A percentile compares a stretch with the other conserved stretches of the same genome.
Evolutionary conservation across 2,797 vertebrate genomes (phyloP).

Genomic region (Setipinna tenuifilis): DNA sequence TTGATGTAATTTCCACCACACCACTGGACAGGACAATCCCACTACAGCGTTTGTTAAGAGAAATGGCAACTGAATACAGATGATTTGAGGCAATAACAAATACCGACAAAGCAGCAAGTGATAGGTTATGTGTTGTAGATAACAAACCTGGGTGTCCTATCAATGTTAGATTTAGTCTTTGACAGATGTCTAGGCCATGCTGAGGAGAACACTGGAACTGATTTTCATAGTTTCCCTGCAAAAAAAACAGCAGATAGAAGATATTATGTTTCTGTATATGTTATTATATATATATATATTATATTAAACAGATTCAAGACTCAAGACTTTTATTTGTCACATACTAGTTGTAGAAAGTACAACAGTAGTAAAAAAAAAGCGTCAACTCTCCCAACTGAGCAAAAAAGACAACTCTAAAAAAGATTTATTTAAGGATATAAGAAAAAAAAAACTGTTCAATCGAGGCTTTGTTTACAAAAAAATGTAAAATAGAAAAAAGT

Average conservation of each 20-base stretch:
- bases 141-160: no score
- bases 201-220: neutral
- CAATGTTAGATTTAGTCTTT: neutral
- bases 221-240: neutral
- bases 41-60: neutral
- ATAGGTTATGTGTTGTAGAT: neutral
- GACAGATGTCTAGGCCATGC: neutral
- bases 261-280: neutral
- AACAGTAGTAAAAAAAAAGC: no score
- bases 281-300: no score
- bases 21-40: neutral
- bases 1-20: neutral
- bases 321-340: no score
- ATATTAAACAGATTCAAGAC: no score
- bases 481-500: no score
- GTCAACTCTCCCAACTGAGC: no score
- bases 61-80: neutral
- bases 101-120: neutral
- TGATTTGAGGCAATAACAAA: neutral
- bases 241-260: neutral
- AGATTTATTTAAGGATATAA: no score
- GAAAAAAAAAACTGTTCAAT: no score
- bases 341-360: no score
- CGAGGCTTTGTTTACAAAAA: no score
- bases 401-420: no score